Percentiles rank a stretch among this genome's conserved stretches.
phyloP scores from a whole-genome alignment of 2,888 invertebrate genomes.

The Osmoderma eremita region DNA sequence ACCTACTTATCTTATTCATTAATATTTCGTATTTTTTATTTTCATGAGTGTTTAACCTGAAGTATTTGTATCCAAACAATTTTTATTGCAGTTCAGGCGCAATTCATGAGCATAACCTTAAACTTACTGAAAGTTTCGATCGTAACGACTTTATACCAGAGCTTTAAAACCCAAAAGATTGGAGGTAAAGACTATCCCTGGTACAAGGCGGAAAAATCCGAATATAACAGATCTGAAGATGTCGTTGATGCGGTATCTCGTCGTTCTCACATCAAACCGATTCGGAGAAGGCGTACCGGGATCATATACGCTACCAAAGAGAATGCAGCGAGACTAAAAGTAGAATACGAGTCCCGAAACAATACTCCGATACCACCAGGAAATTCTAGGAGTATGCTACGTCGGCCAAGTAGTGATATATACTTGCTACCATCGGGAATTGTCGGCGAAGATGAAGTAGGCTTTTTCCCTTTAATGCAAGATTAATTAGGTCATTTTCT shows the following conservation, averaged over 20 bases:
- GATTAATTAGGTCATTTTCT: too few relatives aligned
- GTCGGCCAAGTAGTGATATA: constrained; percentile 57
- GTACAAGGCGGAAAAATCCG: constrained; percentile 63
- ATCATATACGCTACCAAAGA: constrained; percentile 42
- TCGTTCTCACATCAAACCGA: constrained; percentile 5
- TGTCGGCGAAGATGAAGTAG: constrained; percentile 32
- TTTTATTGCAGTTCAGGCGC: constrained; percentile 69
- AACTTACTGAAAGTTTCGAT: constrained; percentile 76
- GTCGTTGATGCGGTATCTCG: constrained; percentile 27
- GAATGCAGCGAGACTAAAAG: constrained; percentile 35
- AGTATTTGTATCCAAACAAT: too few relatives aligned
- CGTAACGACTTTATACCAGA: constrained; percentile 76
- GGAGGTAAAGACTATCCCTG: constrained; percentile 80
- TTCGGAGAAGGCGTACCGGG: constrained; percentile 20
- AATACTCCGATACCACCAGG: constrained; percentile 39
- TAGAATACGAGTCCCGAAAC: constrained; percentile 37
- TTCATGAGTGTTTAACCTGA: too few relatives aligned
- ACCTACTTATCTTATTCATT: too few relatives aligned
- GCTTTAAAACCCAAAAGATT: constrained; percentile 81
- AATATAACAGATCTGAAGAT: constrained; percentile 28
- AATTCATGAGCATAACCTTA: constrained; percentile 73
- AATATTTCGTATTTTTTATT: too few relatives aligned
- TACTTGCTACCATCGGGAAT: constrained; percentile 54
- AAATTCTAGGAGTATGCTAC: constrained; percentile 44
- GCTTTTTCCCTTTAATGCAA: not conserved